Percentiles rank a stretch among this genome's conserved stretches.
phyloP scores from a whole-genome alignment of 2,113 vertebrate species.

The Halichoerus grypus region DNA sequence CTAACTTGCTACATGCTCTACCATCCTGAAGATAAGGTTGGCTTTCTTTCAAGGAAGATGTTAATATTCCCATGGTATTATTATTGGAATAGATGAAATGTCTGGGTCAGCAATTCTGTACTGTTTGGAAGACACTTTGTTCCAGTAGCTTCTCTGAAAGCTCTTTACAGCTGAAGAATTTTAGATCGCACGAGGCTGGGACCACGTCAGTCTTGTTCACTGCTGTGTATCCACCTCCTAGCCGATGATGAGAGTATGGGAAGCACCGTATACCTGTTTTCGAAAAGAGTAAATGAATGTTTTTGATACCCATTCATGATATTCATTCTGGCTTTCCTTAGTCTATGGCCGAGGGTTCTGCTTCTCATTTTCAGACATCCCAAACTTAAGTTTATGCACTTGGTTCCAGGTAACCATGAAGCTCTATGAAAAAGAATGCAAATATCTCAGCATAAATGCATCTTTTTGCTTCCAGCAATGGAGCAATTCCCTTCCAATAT shows the following conservation, averaged over 20 bases:
- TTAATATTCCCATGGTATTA: neutral
- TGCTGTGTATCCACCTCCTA: neutral
- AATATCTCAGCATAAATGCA: neutral
- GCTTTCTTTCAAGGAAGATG: conserved; percentile 1
- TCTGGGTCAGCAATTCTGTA: neutral
- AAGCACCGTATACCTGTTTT: neutral
- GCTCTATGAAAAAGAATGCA: neutral
- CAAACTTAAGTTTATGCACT: neutral
- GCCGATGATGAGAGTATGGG: neutral
- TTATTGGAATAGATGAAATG: conserved; percentile 9
- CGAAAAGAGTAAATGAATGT: neutral
- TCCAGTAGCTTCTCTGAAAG: neutral
- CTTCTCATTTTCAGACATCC: neutral
- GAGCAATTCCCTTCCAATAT: neutral
- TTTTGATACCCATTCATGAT: neutral
- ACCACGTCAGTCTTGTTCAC: neutral
- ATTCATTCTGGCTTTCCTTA: neutral
- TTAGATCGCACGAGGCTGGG: neutral
- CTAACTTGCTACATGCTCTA: neutral
- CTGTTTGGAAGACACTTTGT: conserved; percentile 14
- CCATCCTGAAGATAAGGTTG: conserved; percentile 3
- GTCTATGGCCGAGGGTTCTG: neutral
- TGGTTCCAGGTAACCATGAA: neutral
- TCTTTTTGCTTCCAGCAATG: neutral
- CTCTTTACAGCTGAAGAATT: neutral